A percentile compares a stretch with the other conserved stretches of the same genome.
Conservation (phyloP, 92 coral and sea anemone species). For the Paramuricea clavata region DNA sequence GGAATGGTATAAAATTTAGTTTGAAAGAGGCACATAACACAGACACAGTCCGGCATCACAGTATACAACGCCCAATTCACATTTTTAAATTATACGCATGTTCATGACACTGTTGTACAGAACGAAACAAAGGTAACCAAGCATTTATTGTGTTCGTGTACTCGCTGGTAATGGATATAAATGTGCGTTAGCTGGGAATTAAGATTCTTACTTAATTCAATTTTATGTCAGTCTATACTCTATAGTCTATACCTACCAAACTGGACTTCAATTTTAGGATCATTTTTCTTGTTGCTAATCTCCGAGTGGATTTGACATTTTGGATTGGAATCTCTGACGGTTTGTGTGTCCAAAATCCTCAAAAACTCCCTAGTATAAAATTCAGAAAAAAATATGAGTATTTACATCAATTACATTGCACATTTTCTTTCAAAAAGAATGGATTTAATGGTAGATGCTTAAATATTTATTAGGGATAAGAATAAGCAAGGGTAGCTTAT, state of each 20-base stretch:
- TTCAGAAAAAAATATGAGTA: not conserved
- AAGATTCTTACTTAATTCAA: too few species aligned
- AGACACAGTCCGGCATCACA: not conserved
- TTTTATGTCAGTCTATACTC: too few species aligned
- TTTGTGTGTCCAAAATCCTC: conserved; percentile 78
- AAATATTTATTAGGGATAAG: not conserved
- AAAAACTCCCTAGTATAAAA: conserved; percentile 81
- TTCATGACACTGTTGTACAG: not conserved
- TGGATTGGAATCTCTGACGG: conserved; percentile 80
- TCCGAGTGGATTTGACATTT: conserved; percentile 85
- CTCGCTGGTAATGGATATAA: too few species aligned
- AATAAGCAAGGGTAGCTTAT: not conserved
- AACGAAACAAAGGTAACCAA: too few species aligned
- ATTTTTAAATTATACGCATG: too few species aligned
- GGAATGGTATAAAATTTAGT: not conserved
- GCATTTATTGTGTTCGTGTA: too few species aligned
- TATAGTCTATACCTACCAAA: conserved; percentile 90
- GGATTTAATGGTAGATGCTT: too few species aligned
- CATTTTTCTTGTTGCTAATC: conserved; percentile 73
- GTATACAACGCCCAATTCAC: too few species aligned
- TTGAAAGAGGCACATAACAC: not conserved
- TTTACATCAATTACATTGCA: not conserved
- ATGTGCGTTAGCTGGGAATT: too few species aligned
- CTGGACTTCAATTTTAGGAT: conserved; percentile 81
- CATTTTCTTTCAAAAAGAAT: not conserved